Evolutionary conservation across 2,888 invertebrate genomes (phyloP), one percentile per base, ranked within the genome.

Genomic region (Noctua fimbriata): DNA sequence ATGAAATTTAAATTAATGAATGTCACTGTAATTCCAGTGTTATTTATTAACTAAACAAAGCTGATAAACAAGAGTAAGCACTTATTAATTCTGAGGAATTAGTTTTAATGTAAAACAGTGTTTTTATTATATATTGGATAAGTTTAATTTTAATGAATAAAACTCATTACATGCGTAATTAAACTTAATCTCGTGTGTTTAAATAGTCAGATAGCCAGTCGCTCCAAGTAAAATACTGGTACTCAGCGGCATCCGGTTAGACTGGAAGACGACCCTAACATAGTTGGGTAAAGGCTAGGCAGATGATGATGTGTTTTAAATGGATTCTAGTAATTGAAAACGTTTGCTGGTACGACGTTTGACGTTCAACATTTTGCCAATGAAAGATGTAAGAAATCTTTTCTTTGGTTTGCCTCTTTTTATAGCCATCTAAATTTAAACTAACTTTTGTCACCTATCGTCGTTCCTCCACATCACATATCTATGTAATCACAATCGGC

Each of bases 1-100:
- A 58, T 73, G 7, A 72, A 85, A 41, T 72, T 84, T 72, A 72
- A 63, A 44, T 65, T 28, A 73, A 70, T 44, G 12, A 80, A 55
- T 52, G 67, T 69, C 21, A 60, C n/a, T 69, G 63, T 32, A 63
- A 82, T 86, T 81, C 24, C 44, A 81, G 21, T 55, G 10, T 47
- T 73, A 44, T 79, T 79, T 73, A 32, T 36, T 52, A 32, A 69
- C 2, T 44, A 47, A 73, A 81, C 58, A 86, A 58, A 32, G 24
- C 32, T 67, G 14, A n/a, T 82, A 44, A 69, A 63, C 69, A 52
- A 58, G 52, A 67, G 36, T 71, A 3, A 36, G n/a, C 21, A 16
- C 47, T 16, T 47, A 63, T 63, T 58, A 65, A 69, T 41, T 81
- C n/a, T 10, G 0, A 58, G 24, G 24, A 66, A 66, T 63, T 63